Evolutionary conservation across 2,888 invertebrate genomes (phyloP), one percentile per base, ranked within the genome.

Genomic region (Barypeithes pellucidus): DNA sequence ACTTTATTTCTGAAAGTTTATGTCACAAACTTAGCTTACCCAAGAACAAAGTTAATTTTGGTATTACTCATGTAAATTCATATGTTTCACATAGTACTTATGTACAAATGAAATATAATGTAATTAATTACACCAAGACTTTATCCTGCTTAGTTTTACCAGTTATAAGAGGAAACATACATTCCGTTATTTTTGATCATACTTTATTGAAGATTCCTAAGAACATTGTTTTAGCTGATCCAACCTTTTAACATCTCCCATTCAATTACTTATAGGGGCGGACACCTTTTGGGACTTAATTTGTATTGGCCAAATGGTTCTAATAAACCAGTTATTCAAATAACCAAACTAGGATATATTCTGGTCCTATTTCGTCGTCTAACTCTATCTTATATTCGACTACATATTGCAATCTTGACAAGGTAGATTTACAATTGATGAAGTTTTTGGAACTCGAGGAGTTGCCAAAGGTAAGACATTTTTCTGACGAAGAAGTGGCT

Each of bases 391-490:
- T 14, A 45, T 18, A 9, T 45, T 45, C 45, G 16, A 45, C n/a
- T 16, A 45, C 16, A n/a, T 18, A 45, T 5, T 45, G 45, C 16
- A 14, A 45, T 45, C 14, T 45, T 14, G 11, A 14, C 12, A n/a
- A 22, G 57, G 33, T 54, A 50, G 12, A 22, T 11, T 43, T 14
- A 16, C 67, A 75, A 67, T 33, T 75, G 20, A n/a, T 16, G 12
- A 67, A 66, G 29, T 75, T 73, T 43, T 75, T 66, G 75, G 65
- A 69, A 14, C 3, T 75, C n/a, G 68, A 75, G 22, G 75, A 75
- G 24, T 24, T 24, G n/a, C 47, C 68, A 14, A 47, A 57, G 41
- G 43, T 50, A 1, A 67, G 24, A 29, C 24, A 33, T 63, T 16
- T 65, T 20, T 72, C 72, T 29, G 16, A 68, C 4, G 75, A 76